phyloP scores from a whole-genome alignment of 1,140 invertebrate genomes.

The Drosophila santomea region DNA sequence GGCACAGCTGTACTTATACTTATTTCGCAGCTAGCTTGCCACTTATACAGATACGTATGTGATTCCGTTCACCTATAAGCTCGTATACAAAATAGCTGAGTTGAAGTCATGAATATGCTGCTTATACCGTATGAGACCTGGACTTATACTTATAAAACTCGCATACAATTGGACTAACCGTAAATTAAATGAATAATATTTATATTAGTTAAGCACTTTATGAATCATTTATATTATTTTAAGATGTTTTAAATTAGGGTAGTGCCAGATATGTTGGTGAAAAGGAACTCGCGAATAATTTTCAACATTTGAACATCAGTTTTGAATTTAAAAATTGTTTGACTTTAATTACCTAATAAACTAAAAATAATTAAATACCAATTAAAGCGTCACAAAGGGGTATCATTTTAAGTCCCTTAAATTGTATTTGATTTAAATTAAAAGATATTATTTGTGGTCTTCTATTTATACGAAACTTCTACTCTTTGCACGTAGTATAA shows the following conservation, averaged over 20 bases:
- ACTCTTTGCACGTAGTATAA: too few species aligned
- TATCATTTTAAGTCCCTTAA: background rate
- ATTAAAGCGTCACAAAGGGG: too few species aligned
- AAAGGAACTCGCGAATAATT: too few species aligned
- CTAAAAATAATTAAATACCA: too few species aligned
- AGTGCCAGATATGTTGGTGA: too few species aligned
- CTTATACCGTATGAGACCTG: background rate
- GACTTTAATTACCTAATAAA: background rate
- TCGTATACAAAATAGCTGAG: background rate
- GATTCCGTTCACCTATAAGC: background rate
- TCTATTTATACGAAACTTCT: background rate
- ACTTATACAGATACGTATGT: background rate
- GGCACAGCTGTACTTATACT: conserved; percentile 6
- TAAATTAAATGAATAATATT: too few species aligned
- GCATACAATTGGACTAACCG: background rate
- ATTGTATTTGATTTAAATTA: background rate
- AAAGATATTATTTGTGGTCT: background rate
- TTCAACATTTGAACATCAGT: too few species aligned
- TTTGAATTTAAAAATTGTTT: too few species aligned
- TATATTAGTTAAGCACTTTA: too few species aligned
- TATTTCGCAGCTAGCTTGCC: background rate
- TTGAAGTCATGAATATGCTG: background rate
- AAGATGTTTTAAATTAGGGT: too few species aligned
- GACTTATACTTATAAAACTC: background rate
- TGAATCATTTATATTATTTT: too few species aligned